These are phyloP conservation scores for Microplitis demolitor DNA, from an alignment of 1,140 invertebrate genomes.

Conservation along the genomic window DNA sequence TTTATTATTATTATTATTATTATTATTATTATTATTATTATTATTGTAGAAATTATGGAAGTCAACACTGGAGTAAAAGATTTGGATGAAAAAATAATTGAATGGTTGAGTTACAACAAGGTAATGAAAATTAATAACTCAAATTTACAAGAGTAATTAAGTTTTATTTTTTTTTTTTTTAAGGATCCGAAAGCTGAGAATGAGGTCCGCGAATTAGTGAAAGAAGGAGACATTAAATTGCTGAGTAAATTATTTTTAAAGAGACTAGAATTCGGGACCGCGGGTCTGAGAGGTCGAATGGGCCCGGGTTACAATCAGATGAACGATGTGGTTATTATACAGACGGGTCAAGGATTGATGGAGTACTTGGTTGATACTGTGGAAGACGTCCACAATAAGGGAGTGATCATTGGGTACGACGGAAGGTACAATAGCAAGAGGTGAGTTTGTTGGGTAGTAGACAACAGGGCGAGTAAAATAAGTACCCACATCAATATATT, in stretches of 20 bases:
- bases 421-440: slow-evolving; percentile 91
- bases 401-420: slow-evolving; percentile 93
- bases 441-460: slow-evolving; percentile 53
- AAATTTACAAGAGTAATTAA: background rate
- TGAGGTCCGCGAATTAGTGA: slow-evolving; percentile 64
- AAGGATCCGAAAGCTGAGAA: slow-evolving; percentile 59
- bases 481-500: too few relatives aligned
- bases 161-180: slow-evolving; percentile 30
- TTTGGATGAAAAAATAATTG: slow-evolving; percentile 65
- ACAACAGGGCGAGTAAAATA: too few relatives aligned
- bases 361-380: slow-evolving; percentile 73
- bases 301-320: slow-evolving; percentile 89
- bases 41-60: slow-evolving; percentile 9
- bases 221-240: slow-evolving; percentile 58
- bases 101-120: slow-evolving; percentile 72
- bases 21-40: too few relatives aligned
- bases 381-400: slow-evolving; percentile 63
- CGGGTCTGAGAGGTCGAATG: slow-evolving; percentile 90
- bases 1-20: too few relatives aligned
- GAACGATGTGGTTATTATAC: slow-evolving; percentile 97
- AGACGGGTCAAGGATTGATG: slow-evolving; percentile 92
- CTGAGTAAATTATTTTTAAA: slow-evolving; percentile 67
- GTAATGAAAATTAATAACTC: slow-evolving; percentile 44
- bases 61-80: slow-evolving; percentile 49
- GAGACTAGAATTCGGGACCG: slow-evolving; percentile 85